Base-by-base conservation (phyloP, 2,113 vertebrate species). In the Scomber colias region DNA sequence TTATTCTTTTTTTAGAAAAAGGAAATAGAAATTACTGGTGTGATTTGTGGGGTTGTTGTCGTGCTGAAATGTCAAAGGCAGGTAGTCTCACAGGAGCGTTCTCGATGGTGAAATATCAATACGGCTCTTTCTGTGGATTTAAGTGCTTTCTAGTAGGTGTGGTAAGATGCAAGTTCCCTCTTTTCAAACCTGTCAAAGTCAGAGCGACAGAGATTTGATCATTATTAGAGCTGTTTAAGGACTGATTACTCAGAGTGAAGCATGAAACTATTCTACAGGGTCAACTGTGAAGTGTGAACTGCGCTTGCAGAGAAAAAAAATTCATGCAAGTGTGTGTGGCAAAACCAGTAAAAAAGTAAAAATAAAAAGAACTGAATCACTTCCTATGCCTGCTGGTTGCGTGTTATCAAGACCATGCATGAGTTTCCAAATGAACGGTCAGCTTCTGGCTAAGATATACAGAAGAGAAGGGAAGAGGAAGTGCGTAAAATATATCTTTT, bases 281-380 rank as follows among this genome's bases (percentile, higher is more conserved):
- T 93, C 85, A 88, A 75, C 75, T 80, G 61, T 82, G 76, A 87
- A 89, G 84, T 66, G 65, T 79, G 54, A 78, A 83, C 51, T 57
- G 64, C 5, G 27, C n/a, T 77, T n/a, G 11, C 57, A 49, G 16
- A 70, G 73, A 54, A 74, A 83, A 57, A 71, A 46, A 74, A 73
- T 44, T 57, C 15, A 74, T 46, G 63, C 14, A 70, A 71, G 73
- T 48, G 46, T 19, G 53, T 69, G 55, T 66, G 71, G 56, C 10
- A 53, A 86, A 87, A 76, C 61, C 7, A 48, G 45, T 12, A 4
- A 81, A 70, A 70, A 85, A 77, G 81, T 67, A 67, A 83, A 90
- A 87, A 81, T 80, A 90, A 89, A 93, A 92, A 81, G 71, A 87
- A 92, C 89, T 83, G 87, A 90, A 92, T 92, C 87, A 91, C 87